Evolutionary conservation across 2,888 invertebrate species (phyloP), one percentile per base, ranked within the genome.

Genomic region (Apamea anceps): DNA sequence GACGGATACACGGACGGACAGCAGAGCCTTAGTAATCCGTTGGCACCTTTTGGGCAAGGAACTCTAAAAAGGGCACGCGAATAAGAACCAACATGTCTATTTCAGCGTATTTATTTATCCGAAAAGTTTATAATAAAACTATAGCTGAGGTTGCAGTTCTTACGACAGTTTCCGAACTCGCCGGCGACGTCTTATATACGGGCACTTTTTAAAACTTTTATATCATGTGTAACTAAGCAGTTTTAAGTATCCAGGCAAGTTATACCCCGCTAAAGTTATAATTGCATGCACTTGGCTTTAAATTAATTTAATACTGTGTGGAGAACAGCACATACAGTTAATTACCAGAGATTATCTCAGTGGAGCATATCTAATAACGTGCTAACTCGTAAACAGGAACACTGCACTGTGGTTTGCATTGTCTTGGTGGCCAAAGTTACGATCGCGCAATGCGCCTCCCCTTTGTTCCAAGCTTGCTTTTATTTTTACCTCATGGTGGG

Each of bases 391-490:
- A 87, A 86, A 90, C 87, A 85, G 77, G 80, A 79, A 81, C 57
- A 77, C 81, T 83, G 80, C 85, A 75, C 82, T 85, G 88, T 89
- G 86, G 90, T 82, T 81, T 87, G 81, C 82, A 84, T 87, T 90
- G 87, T 86, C 86, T 83, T 74, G 28, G 75, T 71, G 67, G 63
- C 75, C 66, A 72, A 85, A 91, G 86, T 90, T 89, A 90, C 87
- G 87, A 88, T 85, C 87, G 87, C 89, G 87, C 90, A 90, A 70
- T 90, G 90, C 90, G 88, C 87, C 80, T 81, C 71, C 82, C 77
- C n/a, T 85, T 89, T 88, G 84, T 89, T 84, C 72, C 60, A 32
- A 32, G 37, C 74, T 80, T 66, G 67, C 48, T 80, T 80, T 87
- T 80, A 81, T 85, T 84, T 88, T 79, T 84, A 78, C 77, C 54